phyloP scores from a whole-genome alignment of 2,888 invertebrate genomes.

The Pycnomerus fuliginosus region DNA sequence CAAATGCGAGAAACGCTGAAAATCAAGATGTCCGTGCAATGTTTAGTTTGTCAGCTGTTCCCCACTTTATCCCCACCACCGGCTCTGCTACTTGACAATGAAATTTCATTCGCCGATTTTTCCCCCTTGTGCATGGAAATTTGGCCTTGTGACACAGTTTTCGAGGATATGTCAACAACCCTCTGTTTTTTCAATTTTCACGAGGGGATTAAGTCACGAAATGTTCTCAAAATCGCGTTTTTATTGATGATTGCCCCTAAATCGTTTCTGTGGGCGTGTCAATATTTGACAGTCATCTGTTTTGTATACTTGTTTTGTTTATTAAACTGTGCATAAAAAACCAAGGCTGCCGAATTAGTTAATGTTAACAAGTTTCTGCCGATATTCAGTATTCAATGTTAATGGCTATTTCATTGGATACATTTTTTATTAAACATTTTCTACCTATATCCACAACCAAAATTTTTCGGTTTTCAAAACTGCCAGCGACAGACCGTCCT shows the following conservation, averaged over 20 bases:
- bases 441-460: no score
- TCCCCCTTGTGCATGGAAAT: slow-evolving; percentile 30
- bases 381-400: not conserved
- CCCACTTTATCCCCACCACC: slow-evolving; percentile 41
- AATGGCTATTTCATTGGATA: no score
- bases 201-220: slow-evolving; percentile 1
- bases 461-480: no score
- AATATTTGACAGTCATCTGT: slow-evolving; percentile 30
- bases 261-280: slow-evolving; percentile 28
- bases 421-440: no score
- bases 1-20: slow-evolving; percentile 37
- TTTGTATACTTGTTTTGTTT: slow-evolving; percentile 24
- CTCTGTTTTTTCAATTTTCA: not conserved
- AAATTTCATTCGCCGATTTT: slow-evolving; percentile 39
- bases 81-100: slow-evolving; percentile 28
- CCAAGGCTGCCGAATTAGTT: slow-evolving; percentile 12
- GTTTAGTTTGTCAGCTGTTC: slow-evolving; percentile 53
- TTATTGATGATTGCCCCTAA: slow-evolving; percentile 10
- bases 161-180: no score
- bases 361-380: slow-evolving; percentile 9
- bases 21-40: slow-evolving; percentile 49
- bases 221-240: not conserved
- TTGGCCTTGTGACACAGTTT: slow-evolving; percentile 35
- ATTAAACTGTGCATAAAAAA: slow-evolving; percentile 12
- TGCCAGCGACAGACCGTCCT: no score